These are phyloP conservation scores for Volucella zonaria DNA, from an alignment of 2,888 invertebrate species.

Conservation along the genomic window DNA sequence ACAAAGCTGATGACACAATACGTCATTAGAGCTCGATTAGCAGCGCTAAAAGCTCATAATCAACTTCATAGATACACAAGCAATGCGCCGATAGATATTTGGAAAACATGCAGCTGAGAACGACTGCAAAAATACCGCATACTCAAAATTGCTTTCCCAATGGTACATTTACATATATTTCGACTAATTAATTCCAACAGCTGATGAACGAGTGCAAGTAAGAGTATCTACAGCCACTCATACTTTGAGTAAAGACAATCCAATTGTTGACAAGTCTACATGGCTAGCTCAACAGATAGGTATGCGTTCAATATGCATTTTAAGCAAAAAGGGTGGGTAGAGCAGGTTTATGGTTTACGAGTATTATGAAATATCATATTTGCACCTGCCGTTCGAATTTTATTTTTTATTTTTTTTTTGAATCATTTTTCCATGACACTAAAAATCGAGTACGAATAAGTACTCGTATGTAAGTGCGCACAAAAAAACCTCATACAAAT, in stretches of 20 bases:
- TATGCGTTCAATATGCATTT: conserved; percentile 5
- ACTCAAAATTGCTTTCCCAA: too few relatives aligned
- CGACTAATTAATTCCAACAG: too few relatives aligned
- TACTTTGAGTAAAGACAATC: neutral
- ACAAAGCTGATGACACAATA: conserved; percentile 14
- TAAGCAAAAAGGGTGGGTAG: conserved; percentile 43
- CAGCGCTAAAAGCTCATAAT: conserved; percentile 11
- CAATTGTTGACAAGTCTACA: neutral
- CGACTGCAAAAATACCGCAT: neutral
- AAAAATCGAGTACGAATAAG: conserved; percentile 52
- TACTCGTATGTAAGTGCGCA: conserved; percentile 23
- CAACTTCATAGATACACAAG: conserved; percentile 4
- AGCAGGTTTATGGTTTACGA: too few relatives aligned
- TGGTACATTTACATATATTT: too few relatives aligned
- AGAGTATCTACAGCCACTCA: too few relatives aligned
- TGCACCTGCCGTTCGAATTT: conserved; percentile 50
- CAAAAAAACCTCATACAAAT: neutral
- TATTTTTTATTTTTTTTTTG: conserved; percentile 25
- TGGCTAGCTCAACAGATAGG: neutral
- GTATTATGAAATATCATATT: conserved; percentile 58
- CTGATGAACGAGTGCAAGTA: too few relatives aligned
- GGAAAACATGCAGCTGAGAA: neutral
- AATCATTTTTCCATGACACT: conserved; percentile 64
- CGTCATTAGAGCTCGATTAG: conserved; percentile 14
- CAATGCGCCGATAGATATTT: conserved; percentile 19